Evolutionary conservation across 2,888 invertebrate species (phyloP), one percentile per base, ranked within the genome.

Genomic region (Folsomia manolachei): DNA sequence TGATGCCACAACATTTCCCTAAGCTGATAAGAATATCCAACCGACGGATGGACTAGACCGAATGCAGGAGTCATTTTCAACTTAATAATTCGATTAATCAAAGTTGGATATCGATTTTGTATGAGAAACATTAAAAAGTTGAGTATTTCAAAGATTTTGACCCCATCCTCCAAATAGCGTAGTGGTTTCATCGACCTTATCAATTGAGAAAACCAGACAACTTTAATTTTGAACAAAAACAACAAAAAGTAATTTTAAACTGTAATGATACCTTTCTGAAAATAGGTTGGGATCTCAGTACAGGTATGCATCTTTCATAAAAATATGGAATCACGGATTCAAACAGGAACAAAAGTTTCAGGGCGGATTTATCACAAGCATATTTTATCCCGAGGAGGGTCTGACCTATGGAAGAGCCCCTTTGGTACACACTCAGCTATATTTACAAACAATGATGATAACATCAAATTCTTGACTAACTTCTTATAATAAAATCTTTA

Each of bases 1-100:
- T 79, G 79, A 68, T 79, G 79, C 79, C 79, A 79, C 4, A 79
- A 64, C 21, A 79, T 73, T 68, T 79, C 79, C 24, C 79, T 56
- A 21, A 78, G 71, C 56, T 76, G 79, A 62, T 77, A 79, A 11
- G 75, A 76, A 52, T 79, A 77, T 7, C 77, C 76, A 21, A 73
- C 72, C 26, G 75, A 63, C 0, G 77, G 72, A 24, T 74, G 67
- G 4, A 67, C 66, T 7, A 70, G 53, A 9, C 61, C 52, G n/a
- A 71, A 18, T 2, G 71, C 72, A 19, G 79, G 77, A n/a, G 75
- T 61, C 19, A 77, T 73, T 0, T 69, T 69, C 25, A 79, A 24
- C 21, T 69, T 53, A 23, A 72, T 24, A 1, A 75, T 4, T 70
- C 79, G 65, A 4, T 72, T 71, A 0, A 72, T 68, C 19, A 79